Conservation (phyloP, 2,888 invertebrate species). For the Pachymerium ferrugineum region DNA sequence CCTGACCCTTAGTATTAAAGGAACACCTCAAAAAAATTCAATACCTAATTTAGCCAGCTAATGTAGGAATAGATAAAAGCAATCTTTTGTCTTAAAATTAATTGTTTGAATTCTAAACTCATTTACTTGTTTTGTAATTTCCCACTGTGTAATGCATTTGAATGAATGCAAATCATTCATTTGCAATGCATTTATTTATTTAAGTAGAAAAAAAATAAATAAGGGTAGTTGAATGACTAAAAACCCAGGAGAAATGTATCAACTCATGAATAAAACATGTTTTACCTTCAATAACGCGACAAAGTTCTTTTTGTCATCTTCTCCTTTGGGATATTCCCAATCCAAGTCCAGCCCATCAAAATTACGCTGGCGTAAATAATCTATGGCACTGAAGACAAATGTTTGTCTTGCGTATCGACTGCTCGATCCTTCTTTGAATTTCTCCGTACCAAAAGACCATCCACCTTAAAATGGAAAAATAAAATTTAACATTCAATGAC, state of each 20-base stretch:
- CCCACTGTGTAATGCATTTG: too few relatives aligned
- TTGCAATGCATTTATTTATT: background rate
- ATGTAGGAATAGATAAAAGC: too few relatives aligned
- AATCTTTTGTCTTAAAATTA: too few relatives aligned
- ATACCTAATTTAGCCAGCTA: too few relatives aligned
- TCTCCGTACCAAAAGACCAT: conserved; percentile 95
- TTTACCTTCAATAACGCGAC: conserved; percentile 65
- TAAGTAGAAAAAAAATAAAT: background rate
- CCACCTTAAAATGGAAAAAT: conserved; percentile 59
- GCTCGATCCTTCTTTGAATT: conserved; percentile 87
- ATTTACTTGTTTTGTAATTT: too few relatives aligned
- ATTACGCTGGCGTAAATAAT: conserved; percentile 75
- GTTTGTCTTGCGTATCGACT: conserved; percentile 82
- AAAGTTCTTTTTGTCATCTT: conserved; percentile 86
- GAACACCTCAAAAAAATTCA: too few relatives aligned
- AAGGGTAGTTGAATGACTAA: background rate
- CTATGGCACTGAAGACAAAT: conserved; percentile 89
- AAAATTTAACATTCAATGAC: background rate
- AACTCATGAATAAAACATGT: conserved; percentile 2
- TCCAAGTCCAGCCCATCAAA: conserved; percentile 86
- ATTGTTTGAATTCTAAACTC: too few relatives aligned
- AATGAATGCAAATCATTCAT: background rate
- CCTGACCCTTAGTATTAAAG: too few relatives aligned
- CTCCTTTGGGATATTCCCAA: conserved; percentile 91
- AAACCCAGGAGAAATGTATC: background rate